A percentile compares a stretch with the other conserved stretches of the same genome.
Conservation (phyloP, 2,888 invertebrate species). For the Metacarcinus magister region DNA sequence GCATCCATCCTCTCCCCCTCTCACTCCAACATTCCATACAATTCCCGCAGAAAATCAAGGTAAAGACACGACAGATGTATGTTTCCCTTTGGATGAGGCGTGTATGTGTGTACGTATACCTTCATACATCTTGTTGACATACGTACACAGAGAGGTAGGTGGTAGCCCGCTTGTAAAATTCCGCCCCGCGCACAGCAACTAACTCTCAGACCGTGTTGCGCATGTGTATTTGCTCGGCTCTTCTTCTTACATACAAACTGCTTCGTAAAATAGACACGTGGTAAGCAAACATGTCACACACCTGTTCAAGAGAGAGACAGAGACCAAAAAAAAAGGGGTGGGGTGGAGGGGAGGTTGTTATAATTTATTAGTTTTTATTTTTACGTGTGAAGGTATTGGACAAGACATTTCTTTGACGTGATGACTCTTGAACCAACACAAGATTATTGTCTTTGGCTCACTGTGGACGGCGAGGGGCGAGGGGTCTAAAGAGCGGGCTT, state of each 20-base stretch:
- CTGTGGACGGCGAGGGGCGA: background rate
- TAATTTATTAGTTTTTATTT: conserved; percentile 5
- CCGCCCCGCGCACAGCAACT: background rate
- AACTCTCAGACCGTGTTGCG: background rate
- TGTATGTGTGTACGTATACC: background rate
- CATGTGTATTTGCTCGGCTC: background rate
- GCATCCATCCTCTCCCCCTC: background rate
- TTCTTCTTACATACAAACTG: background rate
- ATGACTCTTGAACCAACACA: background rate
- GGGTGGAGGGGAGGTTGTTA: background rate
- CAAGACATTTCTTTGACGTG: background rate
- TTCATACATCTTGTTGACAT: background rate
- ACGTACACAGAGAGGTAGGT: background rate
- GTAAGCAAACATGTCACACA: conserved; percentile 35
- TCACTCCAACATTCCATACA: background rate
- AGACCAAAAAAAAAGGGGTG: background rate
- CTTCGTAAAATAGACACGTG: background rate
- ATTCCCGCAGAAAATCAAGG: background rate
- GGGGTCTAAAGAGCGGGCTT: background rate
- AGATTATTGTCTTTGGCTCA: conserved; percentile 36
- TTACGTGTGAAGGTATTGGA: background rate
- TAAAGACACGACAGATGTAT: background rate
- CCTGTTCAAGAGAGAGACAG: conserved; percentile 40
- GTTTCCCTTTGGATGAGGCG: background rate
- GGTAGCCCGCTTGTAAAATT: background rate